Percentiles rank a stretch among this genome's conserved stretches.
phyloP scores from a whole-genome alignment of 2,113 vertebrate species.

The Pardalotus punctatus region DNA sequence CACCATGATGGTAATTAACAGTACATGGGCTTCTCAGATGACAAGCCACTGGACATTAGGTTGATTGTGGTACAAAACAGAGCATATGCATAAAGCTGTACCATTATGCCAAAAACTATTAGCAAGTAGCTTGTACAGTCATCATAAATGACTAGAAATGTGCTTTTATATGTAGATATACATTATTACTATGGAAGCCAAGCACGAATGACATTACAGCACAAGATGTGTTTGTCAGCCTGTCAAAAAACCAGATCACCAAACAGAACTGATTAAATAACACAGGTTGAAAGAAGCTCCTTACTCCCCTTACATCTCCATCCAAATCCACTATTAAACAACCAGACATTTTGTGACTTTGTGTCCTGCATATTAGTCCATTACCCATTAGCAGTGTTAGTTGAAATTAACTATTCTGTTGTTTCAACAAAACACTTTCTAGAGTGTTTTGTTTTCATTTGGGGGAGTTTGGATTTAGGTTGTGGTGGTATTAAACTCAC shows the following conservation, averaged over 20 bases:
- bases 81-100: background rate
- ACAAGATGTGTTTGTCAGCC: conserved; percentile 38
- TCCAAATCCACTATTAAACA: background rate
- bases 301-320: background rate
- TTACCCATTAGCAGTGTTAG: background rate
- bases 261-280: conserved; percentile 30
- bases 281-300: background rate
- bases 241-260: conserved; percentile 42
- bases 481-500: background rate
- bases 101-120: conserved; percentile 6
- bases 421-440: background rate
- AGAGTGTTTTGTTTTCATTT: background rate
- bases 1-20: background rate
- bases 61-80: background rate
- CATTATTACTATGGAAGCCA: conserved; percentile 28
- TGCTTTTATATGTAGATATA: conserved; percentile 27
- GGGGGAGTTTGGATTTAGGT: background rate
- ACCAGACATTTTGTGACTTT: background rate
- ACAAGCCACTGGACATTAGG: conserved; percentile 39
- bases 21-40: background rate
- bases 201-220: conserved; percentile 45
- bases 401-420: background rate
- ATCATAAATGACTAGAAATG: background rate
- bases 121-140: conserved; percentile 2
- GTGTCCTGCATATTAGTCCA: background rate